These are phyloP conservation scores for Ethmia dodecea DNA, from an alignment of 2,888 invertebrate genomes.

Conservation along the genomic window DNA sequence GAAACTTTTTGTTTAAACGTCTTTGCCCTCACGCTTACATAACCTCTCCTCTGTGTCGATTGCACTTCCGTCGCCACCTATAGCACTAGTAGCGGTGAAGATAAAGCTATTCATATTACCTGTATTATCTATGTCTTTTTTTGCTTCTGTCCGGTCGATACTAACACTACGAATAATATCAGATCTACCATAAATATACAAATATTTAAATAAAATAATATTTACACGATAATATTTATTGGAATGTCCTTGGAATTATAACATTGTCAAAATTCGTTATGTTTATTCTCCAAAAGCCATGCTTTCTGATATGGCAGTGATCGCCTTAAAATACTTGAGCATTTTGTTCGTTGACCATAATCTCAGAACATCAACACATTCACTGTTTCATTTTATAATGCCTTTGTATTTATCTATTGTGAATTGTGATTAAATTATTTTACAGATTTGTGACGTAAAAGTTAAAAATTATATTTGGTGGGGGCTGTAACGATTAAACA, in stretches of 20 bases:
- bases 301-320: slow-evolving; percentile 57
- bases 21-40: too few species aligned
- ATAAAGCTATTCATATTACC: too few species aligned
- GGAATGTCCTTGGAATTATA: slow-evolving; percentile 45
- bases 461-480: slow-evolving; percentile 56
- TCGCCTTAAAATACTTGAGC: slow-evolving; percentile 73
- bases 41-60: too few species aligned
- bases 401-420: slow-evolving; percentile 19
- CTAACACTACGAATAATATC: slow-evolving; percentile 40
- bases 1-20: too few species aligned
- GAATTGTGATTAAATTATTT: slow-evolving; percentile 9
- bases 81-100: too few species aligned
- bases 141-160: slow-evolving; percentile 27
- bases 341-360: slow-evolving; percentile 58
- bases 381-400: slow-evolving; percentile 55
- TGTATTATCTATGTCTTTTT: slow-evolving; percentile 12
- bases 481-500: slow-evolving; percentile 65
- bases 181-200: slow-evolving; percentile 53
- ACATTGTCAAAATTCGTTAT: slow-evolving; percentile 13
- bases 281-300: slow-evolving; percentile 35
- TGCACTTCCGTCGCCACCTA: too few species aligned
- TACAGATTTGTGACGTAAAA: slow-evolving; percentile 36
- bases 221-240: slow-evolving; percentile 48
- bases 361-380: slow-evolving; percentile 71
- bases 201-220: slow-evolving; percentile 41